Evolutionary conservation across 2,797 vertebrate genomes (phyloP).

Genomic region (Rhynchotus rufescens): DNA sequence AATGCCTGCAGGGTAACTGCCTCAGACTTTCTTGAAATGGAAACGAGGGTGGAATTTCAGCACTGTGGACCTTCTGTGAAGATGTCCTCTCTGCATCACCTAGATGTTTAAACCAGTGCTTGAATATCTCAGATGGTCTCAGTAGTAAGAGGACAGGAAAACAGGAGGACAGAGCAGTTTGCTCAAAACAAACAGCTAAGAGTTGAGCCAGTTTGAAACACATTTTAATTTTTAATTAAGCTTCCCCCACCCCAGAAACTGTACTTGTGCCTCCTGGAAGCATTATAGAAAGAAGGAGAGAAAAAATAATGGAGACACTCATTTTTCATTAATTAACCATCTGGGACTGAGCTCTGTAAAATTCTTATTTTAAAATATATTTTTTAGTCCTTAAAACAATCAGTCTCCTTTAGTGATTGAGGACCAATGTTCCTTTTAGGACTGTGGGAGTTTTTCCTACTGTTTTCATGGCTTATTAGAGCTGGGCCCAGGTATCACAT

Average conservation of each 20-base stretch:
- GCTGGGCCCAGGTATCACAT: background rate
- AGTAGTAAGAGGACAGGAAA: background rate
- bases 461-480: background rate
- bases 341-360: constrained; percentile 4
- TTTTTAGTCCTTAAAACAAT: background rate
- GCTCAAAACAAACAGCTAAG: background rate
- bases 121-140: background rate
- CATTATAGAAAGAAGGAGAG: background rate
- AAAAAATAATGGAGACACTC: background rate
- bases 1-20: background rate
- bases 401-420: background rate
- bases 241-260: background rate
- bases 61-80: background rate
- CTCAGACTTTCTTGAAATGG: constrained; percentile 3
- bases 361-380: background rate
- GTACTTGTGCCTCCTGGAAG: background rate
- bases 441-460: background rate
- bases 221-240: background rate
- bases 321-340: constrained; percentile 17
- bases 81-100: background rate
- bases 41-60: constrained; percentile 1
- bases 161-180: background rate
- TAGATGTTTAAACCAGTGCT: fast-evolving
- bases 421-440: background rate
- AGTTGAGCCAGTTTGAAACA: background rate